phyloP scores from a whole-genome alignment of 2,888 invertebrate species.

The Spatulosminthurus flaviceps region DNA sequence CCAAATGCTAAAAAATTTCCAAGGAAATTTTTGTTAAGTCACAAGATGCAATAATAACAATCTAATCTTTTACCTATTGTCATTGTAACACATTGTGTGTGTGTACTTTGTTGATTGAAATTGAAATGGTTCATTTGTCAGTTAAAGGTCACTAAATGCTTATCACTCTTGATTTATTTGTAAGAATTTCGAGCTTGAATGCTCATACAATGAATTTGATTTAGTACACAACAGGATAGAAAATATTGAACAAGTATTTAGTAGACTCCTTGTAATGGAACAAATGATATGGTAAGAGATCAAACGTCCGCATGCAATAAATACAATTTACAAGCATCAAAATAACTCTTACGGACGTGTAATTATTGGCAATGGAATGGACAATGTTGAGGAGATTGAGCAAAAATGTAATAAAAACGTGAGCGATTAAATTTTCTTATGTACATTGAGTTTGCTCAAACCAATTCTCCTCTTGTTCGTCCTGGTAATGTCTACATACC shows the following conservation, averaged over 20 bases:
- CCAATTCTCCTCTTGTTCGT: slow-evolving; percentile 17
- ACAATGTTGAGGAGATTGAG: slow-evolving; percentile 21
- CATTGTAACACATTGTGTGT: background rate
- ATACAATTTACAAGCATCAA: background rate
- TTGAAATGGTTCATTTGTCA: background rate
- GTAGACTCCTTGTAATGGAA: too few relatives aligned
- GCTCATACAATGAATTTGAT: too few relatives aligned
- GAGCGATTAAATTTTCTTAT: slow-evolving; percentile 1
- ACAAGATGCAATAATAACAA: too few relatives aligned
- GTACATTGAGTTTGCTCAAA: background rate
- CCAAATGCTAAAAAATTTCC: too few relatives aligned
- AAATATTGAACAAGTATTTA: too few relatives aligned
- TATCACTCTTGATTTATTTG: background rate
- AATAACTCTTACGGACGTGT: slow-evolving; percentile 7
- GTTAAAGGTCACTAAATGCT: background rate
- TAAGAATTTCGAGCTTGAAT: background rate
- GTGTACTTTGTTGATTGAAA: background rate
- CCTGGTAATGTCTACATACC: slow-evolving; percentile 37
- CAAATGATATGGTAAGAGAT: too few relatives aligned
- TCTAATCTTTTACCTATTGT: too few relatives aligned
- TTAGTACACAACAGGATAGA: too few relatives aligned
- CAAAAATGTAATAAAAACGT: background rate
- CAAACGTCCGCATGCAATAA: too few relatives aligned
- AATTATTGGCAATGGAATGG: slow-evolving; percentile 24
- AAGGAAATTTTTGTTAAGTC: too few relatives aligned